Conservation (phyloP, 2,797 vertebrate species). For the Micrastur ruficollis region DNA sequence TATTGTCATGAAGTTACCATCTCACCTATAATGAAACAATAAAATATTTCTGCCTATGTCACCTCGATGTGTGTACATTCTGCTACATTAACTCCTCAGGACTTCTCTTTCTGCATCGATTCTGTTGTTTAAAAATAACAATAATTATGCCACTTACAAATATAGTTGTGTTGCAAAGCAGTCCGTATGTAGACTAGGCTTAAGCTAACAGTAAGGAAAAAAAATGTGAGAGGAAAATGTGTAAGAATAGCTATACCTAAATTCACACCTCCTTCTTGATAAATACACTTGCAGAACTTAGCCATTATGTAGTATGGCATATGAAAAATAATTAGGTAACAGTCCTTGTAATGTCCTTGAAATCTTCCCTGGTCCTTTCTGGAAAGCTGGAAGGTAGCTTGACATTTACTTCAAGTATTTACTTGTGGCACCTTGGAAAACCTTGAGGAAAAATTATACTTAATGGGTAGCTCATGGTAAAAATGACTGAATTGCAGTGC, state of each 20-base stretch:
- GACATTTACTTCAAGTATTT: slow-evolving; percentile 19
- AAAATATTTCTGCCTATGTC: background rate
- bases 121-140: background rate
- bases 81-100: background rate
- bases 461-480: background rate
- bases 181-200: background rate
- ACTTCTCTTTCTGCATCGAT: background rate
- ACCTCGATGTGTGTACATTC: rapidly evolving
- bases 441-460: background rate
- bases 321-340: background rate
- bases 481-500: background rate
- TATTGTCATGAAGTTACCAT: background rate
- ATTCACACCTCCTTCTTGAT: background rate
- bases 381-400: background rate
- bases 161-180: background rate
- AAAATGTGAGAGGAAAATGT: background rate
- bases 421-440: background rate
- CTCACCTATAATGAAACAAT: background rate
- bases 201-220: background rate
- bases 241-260: background rate
- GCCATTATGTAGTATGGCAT: background rate
- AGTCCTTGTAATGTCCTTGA: background rate
- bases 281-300: background rate
- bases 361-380: background rate
- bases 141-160: background rate